A percentile compares a stretch with the other conserved stretches of the same genome.
Conservation (phyloP, 1,140 invertebrate genomes). For the Dufourea novaeangliae region DNA sequence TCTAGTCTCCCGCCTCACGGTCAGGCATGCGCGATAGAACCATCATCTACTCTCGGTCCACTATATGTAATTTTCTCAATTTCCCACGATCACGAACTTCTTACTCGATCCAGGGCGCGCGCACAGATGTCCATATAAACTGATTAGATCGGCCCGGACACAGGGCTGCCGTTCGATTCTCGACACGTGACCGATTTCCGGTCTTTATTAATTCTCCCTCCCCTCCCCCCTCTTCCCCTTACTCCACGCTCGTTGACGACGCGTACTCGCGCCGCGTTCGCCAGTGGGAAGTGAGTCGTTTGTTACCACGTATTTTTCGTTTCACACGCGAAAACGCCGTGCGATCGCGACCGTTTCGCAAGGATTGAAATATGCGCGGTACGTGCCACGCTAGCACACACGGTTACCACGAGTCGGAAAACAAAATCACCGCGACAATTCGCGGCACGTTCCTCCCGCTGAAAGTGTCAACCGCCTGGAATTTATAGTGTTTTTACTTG, state of each 20-base stretch:
- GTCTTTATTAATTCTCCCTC: slow-evolving; percentile 9
- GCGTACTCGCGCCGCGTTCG: neutral
- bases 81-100: neutral
- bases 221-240: no score
- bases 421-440: slow-evolving; percentile 18
- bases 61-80: neutral
- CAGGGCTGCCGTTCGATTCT: neutral
- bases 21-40: no score
- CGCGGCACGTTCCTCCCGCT: slow-evolving; percentile 16
- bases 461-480: slow-evolving; percentile 16
- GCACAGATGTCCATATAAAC: neutral
- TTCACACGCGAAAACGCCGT: neutral
- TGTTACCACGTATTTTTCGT: neutral
- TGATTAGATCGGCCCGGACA: neutral
- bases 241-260: neutral
- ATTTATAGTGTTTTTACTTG: slow-evolving; percentile 28
- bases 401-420: neutral
- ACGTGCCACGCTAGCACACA: neutral
- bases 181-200: neutral
- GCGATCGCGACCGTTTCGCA: neutral
- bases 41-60: neutral
- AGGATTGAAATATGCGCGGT: slow-evolving; percentile 1
- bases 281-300: neutral
- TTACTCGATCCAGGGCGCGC: neutral
- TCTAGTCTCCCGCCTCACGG: no score